Evolutionary conservation across 2,113 vertebrate genomes (phyloP), one percentile per base, ranked within the genome.

Genomic region (Cebus imitator): DNA sequence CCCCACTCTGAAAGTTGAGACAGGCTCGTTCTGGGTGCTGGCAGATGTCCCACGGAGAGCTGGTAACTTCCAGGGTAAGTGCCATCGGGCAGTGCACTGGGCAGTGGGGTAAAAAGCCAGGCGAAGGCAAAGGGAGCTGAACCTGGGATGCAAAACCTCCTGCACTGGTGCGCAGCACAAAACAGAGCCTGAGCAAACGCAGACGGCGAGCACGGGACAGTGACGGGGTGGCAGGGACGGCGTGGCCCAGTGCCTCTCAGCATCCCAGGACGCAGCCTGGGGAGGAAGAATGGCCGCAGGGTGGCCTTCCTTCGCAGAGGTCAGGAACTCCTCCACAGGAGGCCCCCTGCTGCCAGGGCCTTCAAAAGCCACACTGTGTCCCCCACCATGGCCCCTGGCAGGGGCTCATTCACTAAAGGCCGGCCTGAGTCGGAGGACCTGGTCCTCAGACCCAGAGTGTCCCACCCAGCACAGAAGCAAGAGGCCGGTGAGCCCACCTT

Each of bases 161-260:
- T 27, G 64, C 0, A 6, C 58, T n/a, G 66, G 66, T 27, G 11
- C 35, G 20, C 1, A 0, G 9, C 0, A 4, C 2, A 14, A 40
- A 27, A 27, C 14, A 43, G 55, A 45, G 61, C n/a, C 93, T 0
- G 6, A 76, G n/a, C 61, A 30, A n/a, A 3, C 5, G 3, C 61
- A n/a, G 68, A 50, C 0, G 23, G 79, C 0, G 0, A 18, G 12
- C 68, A 1, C 0, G 8, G n/a, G 58, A 10, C 61, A 57, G n/a
- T 43, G 32, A 20, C 9, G 18, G 13, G 37, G 40, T n/a, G 25
- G 35, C n/a, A 45, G 72, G 27, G 23, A 27, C 4, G 0, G 21
- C 13, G 20, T 25, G 37, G 43, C n/a, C 64, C 21, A 0, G 27
- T 30, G 58, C 72, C 70, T 68, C 61, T 78, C 40, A 0, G 57